These are phyloP conservation scores for Odontesthes bonariensis DNA, from an alignment of 2,113 vertebrate genomes.

Conservation along the genomic window DNA sequence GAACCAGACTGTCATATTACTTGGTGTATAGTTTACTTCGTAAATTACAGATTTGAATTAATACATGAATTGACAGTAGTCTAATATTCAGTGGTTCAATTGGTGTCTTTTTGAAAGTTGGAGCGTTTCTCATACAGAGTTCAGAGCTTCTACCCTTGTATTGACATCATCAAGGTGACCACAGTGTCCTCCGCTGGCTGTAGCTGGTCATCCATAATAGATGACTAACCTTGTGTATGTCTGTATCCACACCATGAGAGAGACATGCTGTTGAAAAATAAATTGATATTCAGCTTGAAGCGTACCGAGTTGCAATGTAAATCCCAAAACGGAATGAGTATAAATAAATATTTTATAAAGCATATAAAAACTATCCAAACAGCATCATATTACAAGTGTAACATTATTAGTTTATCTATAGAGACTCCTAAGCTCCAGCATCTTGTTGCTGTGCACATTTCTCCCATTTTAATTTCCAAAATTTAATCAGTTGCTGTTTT, in stretches of 20 bases:
- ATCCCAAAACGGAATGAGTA: constrained; percentile 4
- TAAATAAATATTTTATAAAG: constrained; percentile 13
- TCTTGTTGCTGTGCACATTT: constrained; percentile 29
- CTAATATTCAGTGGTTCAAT: not conserved
- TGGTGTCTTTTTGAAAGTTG: constrained; percentile 16
- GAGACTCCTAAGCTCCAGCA: constrained; percentile 29
- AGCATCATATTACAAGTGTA: not conserved
- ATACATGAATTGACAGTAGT: not conserved
- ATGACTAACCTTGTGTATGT: constrained; percentile 64
- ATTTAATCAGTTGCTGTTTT: constrained; percentile 63
- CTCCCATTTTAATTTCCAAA: constrained; percentile 55
- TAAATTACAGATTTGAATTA: not conserved
- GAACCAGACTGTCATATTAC: not conserved
- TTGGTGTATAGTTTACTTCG: not conserved
- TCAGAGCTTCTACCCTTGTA: constrained; percentile 33
- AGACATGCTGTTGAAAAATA: constrained; percentile 55
- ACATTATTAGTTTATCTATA: constrained; percentile 10
- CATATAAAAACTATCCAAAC: not conserved
- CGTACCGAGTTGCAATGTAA: constrained; percentile 19
- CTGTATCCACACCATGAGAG: constrained; percentile 55
- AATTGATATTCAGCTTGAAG: constrained; percentile 36
- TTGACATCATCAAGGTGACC: constrained; percentile 67
- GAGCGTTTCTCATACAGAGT: constrained; percentile 22
- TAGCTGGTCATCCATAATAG: constrained; percentile 70
- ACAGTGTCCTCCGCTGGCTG: constrained; percentile 51